Conservation (phyloP, 2,797 vertebrate species). For the Lerista edwardsae region DNA sequence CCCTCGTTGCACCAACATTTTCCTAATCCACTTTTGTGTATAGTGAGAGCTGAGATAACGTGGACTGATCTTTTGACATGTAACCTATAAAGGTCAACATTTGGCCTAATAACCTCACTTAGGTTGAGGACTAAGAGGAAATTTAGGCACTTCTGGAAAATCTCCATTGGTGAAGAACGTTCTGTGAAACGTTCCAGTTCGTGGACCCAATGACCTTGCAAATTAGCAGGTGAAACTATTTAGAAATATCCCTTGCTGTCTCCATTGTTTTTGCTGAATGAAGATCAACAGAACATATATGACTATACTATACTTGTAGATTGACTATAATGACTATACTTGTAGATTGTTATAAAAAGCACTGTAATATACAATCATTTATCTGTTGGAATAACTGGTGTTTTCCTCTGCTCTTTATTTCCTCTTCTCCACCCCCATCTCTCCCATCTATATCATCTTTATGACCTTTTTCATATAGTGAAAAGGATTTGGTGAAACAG, state of each 20-base stretch:
- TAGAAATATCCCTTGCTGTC: rapidly evolving
- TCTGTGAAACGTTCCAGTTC: not conserved
- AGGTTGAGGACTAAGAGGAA: not conserved
- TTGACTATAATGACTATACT: not conserved
- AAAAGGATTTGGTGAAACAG: slow-evolving; percentile 98
- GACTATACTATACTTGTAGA: not conserved
- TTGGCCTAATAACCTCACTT: no score
- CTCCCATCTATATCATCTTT: slow-evolving; percentile 68
- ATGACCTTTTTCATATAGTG: slow-evolving; percentile 79
- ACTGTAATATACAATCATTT: not conserved
- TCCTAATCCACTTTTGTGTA: not conserved
- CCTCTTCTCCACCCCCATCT: slow-evolving; percentile 68
- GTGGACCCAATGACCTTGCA: not conserved
- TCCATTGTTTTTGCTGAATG: not conserved
- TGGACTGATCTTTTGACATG: not conserved
- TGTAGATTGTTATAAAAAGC: not conserved
- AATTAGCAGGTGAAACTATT: rapidly evolving
- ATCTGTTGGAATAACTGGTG: slow-evolving; percentile 64
- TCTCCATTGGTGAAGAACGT: not conserved
- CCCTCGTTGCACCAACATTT: not conserved
- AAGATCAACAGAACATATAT: not conserved
- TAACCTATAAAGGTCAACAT: not conserved
- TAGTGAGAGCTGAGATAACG: not conserved
- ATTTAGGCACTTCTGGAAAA: not conserved
- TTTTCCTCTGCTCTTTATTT: slow-evolving; percentile 76